Conservation (phyloP, 2,797 vertebrate genomes). For the Eulemur albifrons region DNA sequence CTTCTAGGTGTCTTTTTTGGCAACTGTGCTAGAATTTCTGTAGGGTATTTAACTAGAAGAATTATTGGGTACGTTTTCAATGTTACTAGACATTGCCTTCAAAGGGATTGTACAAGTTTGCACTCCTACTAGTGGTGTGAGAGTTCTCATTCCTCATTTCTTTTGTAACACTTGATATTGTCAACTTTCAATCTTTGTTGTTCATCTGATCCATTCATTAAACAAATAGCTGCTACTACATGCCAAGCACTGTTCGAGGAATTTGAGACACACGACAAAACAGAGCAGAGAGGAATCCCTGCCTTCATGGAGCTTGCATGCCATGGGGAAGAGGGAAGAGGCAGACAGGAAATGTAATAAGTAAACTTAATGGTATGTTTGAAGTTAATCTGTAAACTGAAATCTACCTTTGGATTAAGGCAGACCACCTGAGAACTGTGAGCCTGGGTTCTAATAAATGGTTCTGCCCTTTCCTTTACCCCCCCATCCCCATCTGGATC, state of each 20-base stretch:
- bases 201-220: not conserved
- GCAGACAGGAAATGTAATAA: not conserved
- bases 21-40: not conserved
- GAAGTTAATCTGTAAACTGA: not conserved
- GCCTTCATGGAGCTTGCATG: not conserved
- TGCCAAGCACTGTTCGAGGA: not conserved
- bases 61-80: not conserved
- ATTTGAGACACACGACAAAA: not conserved
- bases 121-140: not conserved
- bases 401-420: not conserved
- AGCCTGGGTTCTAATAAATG: not conserved
- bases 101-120: not conserved
- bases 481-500: not conserved
- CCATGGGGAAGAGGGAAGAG: not conserved
- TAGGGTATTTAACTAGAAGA: not conserved
- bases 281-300: not conserved
- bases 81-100: not conserved
- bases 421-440: not conserved
- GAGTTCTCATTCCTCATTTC: not conserved
- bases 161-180: not conserved
- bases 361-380: not conserved
- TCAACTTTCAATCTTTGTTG: not conserved
- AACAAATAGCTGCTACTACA: not conserved
- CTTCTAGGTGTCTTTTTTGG: not conserved
- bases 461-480: not conserved